phyloP scores from a whole-genome alignment of 2,888 invertebrate genomes.

The Diaperis boleti region DNA sequence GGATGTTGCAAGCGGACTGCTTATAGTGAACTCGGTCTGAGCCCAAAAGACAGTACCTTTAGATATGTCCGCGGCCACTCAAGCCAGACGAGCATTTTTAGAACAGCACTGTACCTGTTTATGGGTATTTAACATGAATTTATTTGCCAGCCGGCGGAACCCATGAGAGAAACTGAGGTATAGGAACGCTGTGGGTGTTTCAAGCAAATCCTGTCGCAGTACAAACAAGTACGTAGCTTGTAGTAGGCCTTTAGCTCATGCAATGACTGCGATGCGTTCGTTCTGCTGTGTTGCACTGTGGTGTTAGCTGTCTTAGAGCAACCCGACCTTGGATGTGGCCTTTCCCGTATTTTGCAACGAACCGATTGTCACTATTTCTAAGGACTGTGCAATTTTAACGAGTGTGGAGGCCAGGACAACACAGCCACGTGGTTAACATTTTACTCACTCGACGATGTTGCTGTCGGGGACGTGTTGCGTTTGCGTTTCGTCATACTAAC shows the following conservation, averaged over 20 bases:
- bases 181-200: slow-evolving; percentile 71
- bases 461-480: slow-evolving; percentile 11
- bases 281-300: slow-evolving; percentile 65
- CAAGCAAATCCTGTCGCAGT: slow-evolving; percentile 72
- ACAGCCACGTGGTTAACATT: slow-evolving; percentile 60
- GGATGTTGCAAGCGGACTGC: slow-evolving; percentile 52
- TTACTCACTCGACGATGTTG: background rate
- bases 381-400: background rate
- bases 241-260: slow-evolving; percentile 65
- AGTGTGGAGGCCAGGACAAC: slow-evolving; percentile 56
- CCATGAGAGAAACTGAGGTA: slow-evolving; percentile 82
- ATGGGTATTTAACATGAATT: slow-evolving; percentile 62
- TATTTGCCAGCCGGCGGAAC: slow-evolving; percentile 79
- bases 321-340: slow-evolving; percentile 60
- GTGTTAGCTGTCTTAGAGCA: slow-evolving; percentile 64
- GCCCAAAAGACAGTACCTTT: slow-evolving; percentile 34
- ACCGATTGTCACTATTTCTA: background rate
- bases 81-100: slow-evolving; percentile 37
- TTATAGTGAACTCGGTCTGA: slow-evolving; percentile 25
- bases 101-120: slow-evolving; percentile 41
- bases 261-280: slow-evolving; percentile 62
- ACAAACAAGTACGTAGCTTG: slow-evolving; percentile 74
- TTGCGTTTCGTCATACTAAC: background rate
- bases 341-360: slow-evolving; percentile 44
- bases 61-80: slow-evolving; percentile 33